Evolutionary conservation across 2,113 vertebrate genomes (phyloP).

Genomic region (Tupaia tana): DNA sequence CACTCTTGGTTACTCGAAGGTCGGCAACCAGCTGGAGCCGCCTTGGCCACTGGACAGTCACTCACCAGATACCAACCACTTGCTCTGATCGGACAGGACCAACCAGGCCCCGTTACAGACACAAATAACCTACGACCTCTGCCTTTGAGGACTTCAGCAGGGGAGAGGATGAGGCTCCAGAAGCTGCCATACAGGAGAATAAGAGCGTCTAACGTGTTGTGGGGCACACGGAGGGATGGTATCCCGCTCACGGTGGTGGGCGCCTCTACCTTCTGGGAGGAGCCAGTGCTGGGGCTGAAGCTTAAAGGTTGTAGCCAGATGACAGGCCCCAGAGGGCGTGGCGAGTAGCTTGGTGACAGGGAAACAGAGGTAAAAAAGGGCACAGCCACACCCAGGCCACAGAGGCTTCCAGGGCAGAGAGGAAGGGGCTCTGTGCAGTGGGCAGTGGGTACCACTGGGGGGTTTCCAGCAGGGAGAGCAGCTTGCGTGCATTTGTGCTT

Average conservation of each 20-base stretch:
- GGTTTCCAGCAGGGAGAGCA: neutral
- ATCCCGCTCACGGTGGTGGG: rapidly evolving
- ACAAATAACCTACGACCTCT: rapidly evolving
- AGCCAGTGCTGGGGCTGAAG: neutral
- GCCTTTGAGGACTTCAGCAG: neutral
- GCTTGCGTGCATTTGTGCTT: rapidly evolving
- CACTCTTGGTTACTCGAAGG: neutral
- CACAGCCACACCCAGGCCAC: neutral
- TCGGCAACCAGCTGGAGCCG: neutral
- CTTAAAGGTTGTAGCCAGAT: neutral
- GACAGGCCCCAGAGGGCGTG: neutral
- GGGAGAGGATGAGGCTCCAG: too few species aligned
- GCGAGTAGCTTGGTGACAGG: neutral
- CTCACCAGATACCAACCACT: neutral
- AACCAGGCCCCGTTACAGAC: neutral
- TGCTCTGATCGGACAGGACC: neutral
- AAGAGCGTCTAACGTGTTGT: too few species aligned
- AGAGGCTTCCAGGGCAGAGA: rapidly evolving
- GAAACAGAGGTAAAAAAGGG: neutral
- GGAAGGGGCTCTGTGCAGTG: neutral
- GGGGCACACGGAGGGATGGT: neutral
- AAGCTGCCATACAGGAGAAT: neutral
- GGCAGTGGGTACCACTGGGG: neutral
- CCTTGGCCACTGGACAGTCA: rapidly evolving
- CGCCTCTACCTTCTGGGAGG: neutral